Evolutionary conservation across 2,113 vertebrate species (phyloP).

Genomic region (Regulus satrapa): DNA sequence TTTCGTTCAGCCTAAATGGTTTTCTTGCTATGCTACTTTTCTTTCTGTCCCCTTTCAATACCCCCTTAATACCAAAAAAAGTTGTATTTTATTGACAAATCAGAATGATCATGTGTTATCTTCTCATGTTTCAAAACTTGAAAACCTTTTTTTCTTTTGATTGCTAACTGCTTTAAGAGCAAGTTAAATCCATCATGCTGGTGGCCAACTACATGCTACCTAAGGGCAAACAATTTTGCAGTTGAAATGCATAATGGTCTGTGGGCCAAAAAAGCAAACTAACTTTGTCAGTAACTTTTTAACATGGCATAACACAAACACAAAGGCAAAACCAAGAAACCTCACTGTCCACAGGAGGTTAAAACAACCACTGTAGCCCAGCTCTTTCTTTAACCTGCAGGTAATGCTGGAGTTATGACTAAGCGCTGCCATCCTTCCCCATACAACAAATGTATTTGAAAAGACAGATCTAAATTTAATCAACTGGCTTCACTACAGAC

Average conservation of each 20-base stretch:
- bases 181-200: neutral
- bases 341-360: neutral
- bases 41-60: neutral
- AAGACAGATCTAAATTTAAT: neutral
- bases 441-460: neutral
- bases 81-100: neutral
- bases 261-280: neutral
- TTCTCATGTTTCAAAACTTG: neutral
- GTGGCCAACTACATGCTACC: neutral
- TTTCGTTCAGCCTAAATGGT: accelerated
- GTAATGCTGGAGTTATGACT: neutral
- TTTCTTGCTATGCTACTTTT: neutral
- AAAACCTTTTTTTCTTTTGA: constrained; percentile 2
- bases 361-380: neutral
- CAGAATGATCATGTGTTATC: neutral
- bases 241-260: accelerated
- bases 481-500: neutral
- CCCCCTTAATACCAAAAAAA: neutral
- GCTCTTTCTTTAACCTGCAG: neutral
- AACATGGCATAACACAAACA: neutral
- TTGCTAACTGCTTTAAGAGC: neutral
- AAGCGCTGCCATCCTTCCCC: neutral
- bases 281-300: neutral
- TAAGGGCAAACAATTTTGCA: neutral
- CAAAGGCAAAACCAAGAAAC: neutral